A percentile compares a stretch with the other conserved stretches of the same genome.
Conservation (phyloP, 35 echinoderm and acorn worm genomes). For the Acanthaster planci region DNA sequence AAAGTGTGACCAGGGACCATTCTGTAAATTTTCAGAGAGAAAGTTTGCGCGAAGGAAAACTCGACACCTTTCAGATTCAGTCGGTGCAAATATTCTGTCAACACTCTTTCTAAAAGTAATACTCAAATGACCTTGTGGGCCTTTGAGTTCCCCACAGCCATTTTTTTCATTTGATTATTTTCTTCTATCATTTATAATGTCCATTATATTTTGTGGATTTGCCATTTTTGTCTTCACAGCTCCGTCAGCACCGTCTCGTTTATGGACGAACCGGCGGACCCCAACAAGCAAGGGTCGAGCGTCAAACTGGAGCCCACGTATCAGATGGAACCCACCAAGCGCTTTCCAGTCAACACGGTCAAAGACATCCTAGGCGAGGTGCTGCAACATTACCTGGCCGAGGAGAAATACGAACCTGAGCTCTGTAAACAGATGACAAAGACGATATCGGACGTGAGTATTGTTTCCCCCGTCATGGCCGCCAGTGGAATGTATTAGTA, state of each 20-base stretch:
- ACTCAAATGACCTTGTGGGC: too few relatives aligned
- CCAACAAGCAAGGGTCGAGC: conserved; percentile 48
- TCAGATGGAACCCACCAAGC: conserved; percentile 79
- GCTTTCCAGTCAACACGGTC: conserved; percentile 78
- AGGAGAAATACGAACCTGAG: conserved; percentile 92
- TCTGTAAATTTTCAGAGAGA: too few relatives aligned
- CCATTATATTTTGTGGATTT: background rate
- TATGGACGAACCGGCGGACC: conserved; percentile 84
- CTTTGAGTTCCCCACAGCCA: too few relatives aligned
- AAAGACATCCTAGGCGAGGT: conserved; percentile 78
- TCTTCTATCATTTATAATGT: background rate
- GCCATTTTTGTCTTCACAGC: conserved; percentile 42
- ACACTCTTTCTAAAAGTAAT: too few relatives aligned
- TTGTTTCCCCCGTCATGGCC: too few relatives aligned
- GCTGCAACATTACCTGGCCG: conserved; percentile 63
- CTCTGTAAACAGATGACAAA: conserved; percentile 97
- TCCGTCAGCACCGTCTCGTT: conserved; percentile 95
- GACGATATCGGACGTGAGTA: conserved; percentile 93
- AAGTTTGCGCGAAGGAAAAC: too few relatives aligned
- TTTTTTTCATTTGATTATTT: too few relatives aligned
- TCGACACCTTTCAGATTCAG: too few relatives aligned
- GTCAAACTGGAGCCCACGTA: conserved; percentile 88
- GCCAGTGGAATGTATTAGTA: too few relatives aligned
- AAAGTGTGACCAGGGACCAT: too few relatives aligned
- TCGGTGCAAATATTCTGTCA: too few relatives aligned